Percentiles rank a stretch among this genome's conserved stretches.
These are phyloP conservation scores for Neodiprion pinetum DNA, from an alignment of 1,140 invertebrate species.

Conservation along the genomic window DNA sequence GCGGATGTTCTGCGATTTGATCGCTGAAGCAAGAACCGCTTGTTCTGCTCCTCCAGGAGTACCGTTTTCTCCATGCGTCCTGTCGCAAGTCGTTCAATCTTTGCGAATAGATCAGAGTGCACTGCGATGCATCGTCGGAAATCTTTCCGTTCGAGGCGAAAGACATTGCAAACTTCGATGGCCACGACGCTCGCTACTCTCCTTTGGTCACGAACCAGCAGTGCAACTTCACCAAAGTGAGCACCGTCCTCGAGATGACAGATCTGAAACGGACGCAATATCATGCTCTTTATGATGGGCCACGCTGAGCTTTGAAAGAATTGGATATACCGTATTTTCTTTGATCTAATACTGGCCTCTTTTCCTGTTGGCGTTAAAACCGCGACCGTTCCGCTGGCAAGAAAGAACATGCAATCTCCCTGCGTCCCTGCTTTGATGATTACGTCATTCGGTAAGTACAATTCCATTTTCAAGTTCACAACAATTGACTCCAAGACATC, in stretches of 20 bases:
- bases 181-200: conserved; percentile 55
- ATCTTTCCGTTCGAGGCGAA: conserved; percentile 56
- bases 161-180: conserved; percentile 54
- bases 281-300: conserved; percentile 15
- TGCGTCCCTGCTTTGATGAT: conserved; percentile 64
- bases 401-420: conserved; percentile 69
- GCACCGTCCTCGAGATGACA: conserved; percentile 64
- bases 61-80: conserved; percentile 48
- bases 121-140: conserved; percentile 58
- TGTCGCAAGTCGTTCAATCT: conserved; percentile 49
- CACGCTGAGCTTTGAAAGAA: neutral
- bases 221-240: conserved; percentile 63
- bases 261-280: conserved; percentile 45
- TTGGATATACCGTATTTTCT: conserved; percentile 12
- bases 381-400: conserved; percentile 65
- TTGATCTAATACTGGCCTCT: conserved; percentile 52
- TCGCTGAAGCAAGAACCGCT: conserved; percentile 29
- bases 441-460: conserved; percentile 52
- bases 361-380: conserved; percentile 67
- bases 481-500: conserved; percentile 42
- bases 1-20: conserved; percentile 7
- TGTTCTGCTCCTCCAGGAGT: conserved; percentile 49
- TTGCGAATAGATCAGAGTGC: conserved; percentile 46
- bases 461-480: conserved; percentile 46
- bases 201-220: conserved; percentile 51